Evolutionary conservation across 2,797 vertebrate genomes (phyloP).

Genomic region (Sebastes hubbsi): DNA sequence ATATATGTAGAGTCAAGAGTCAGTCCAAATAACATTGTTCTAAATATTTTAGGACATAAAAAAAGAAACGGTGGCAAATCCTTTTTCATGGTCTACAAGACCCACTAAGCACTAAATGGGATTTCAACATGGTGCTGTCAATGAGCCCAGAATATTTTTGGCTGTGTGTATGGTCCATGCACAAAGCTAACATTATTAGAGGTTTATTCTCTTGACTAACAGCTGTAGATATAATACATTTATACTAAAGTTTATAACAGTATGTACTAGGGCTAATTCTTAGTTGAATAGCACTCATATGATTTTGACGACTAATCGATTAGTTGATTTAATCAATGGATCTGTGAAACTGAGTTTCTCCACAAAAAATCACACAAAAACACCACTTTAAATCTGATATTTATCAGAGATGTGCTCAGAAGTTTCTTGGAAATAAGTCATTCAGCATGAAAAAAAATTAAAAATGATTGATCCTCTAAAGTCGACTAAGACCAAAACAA

Average conservation of each 20-base stretch:
- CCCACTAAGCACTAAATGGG: constrained; percentile 22
- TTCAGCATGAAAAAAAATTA: background rate
- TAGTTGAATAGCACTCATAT: too few species aligned
- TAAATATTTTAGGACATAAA: background rate
- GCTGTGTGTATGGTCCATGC: background rate
- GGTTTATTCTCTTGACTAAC: background rate
- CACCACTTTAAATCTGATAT: background rate
- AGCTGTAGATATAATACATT: background rate
- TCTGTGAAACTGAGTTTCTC: background rate
- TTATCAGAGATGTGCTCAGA: background rate
- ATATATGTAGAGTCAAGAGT: background rate
- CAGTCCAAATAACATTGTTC: background rate
- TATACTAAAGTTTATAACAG: background rate
- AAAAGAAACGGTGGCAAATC: background rate
- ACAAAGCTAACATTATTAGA: background rate
- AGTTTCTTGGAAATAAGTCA: background rate
- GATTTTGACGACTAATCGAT: background rate
- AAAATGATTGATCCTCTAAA: too few species aligned
- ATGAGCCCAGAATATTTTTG: constrained; percentile 10
- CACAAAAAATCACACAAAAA: background rate
- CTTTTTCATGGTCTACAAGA: constrained; percentile 14
- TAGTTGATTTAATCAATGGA: background rate
- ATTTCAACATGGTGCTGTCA: constrained; percentile 38
- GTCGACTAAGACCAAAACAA: too few species aligned
- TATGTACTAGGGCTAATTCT: background rate